Conservation (phyloP, 1,140 invertebrate species). For the Prorops nasuta region DNA sequence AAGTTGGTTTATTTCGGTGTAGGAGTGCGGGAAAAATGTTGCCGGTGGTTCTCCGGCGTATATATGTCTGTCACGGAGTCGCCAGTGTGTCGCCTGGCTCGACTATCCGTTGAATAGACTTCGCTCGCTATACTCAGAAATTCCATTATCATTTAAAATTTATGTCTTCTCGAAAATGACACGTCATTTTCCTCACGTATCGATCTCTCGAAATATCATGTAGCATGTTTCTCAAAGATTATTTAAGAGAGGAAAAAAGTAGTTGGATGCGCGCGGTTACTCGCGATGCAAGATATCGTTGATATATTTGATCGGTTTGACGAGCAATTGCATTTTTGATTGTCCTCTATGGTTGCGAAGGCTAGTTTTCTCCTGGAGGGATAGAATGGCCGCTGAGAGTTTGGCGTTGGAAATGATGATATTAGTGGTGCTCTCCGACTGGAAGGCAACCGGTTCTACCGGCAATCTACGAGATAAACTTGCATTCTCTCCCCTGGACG, state of each 20-base stretch:
- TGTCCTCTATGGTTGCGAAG: slow-evolving; percentile 30
- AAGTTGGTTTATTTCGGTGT: too few relatives aligned
- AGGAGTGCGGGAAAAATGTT: too few relatives aligned
- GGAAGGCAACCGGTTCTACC: slow-evolving; percentile 33
- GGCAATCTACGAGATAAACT: not conserved
- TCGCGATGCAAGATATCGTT: too few relatives aligned
- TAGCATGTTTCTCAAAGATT: too few relatives aligned
- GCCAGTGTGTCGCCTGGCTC: slow-evolving; percentile 4
- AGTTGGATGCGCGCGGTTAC: too few relatives aligned
- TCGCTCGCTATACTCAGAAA: slow-evolving; percentile 7
- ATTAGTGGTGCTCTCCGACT: slow-evolving; percentile 25
- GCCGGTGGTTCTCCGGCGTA: too few relatives aligned
- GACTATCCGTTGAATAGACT: not conserved
- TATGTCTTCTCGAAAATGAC: slow-evolving; percentile 3
- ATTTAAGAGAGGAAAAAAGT: not conserved
- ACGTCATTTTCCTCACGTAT: not conserved
- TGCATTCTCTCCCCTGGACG: not conserved
- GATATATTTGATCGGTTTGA: too few relatives aligned
- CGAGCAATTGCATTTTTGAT: too few relatives aligned
- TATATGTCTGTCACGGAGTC: slow-evolving; percentile 17
- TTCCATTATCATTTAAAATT: slow-evolving; percentile 18
- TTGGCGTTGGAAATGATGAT: slow-evolving; percentile 26
- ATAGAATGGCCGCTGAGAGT: slow-evolving; percentile 31
- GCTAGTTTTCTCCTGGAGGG: slow-evolving; percentile 32
- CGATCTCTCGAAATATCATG: not conserved